Conservation (phyloP, 2,888 invertebrate genomes). For the Leucophenga montana region DNA sequence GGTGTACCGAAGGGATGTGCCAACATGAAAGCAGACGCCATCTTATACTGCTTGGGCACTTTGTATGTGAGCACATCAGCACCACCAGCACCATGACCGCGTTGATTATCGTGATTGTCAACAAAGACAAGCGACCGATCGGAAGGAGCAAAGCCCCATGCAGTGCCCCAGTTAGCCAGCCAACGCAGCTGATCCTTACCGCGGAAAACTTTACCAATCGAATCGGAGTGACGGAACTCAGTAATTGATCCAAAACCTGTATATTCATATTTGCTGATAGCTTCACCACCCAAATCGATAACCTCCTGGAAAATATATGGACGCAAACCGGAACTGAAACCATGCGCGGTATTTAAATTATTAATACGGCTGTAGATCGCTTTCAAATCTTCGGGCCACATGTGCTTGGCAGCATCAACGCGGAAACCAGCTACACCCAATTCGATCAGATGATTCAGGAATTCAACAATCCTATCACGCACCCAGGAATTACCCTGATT, state of each 20-base stretch:
- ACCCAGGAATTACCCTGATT: slow-evolving; percentile 76
- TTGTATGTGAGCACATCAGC: slow-evolving; percentile 81
- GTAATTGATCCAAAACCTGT: slow-evolving; percentile 78
- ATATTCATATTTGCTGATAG: slow-evolving; percentile 75
- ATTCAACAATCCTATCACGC: slow-evolving; percentile 60
- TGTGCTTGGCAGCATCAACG: slow-evolving; percentile 86
- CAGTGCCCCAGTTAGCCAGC: slow-evolving; percentile 79
- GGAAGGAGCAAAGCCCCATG: slow-evolving; percentile 80
- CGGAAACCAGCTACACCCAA: slow-evolving; percentile 90
- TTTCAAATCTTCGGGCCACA: slow-evolving; percentile 84
- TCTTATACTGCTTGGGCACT: slow-evolving; percentile 78
- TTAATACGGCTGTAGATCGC: slow-evolving; percentile 76
- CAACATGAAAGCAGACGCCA: slow-evolving; percentile 90
- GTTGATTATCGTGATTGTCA: slow-evolving; percentile 94
- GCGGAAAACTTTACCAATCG: slow-evolving; percentile 75
- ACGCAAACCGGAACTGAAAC: slow-evolving; percentile 78
- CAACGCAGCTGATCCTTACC: slow-evolving; percentile 79
- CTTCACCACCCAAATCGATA: slow-evolving; percentile 79
- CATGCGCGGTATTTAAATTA: slow-evolving; percentile 78
- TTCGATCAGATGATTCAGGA: slow-evolving; percentile 71
- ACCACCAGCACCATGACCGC: slow-evolving; percentile 80
- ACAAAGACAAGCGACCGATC: slow-evolving; percentile 83
- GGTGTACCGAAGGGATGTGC: slow-evolving; percentile 88
- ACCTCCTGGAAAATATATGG: slow-evolving; percentile 86
- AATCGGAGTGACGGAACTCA: slow-evolving; percentile 78